A percentile compares a stretch with the other conserved stretches of the same genome.
Evolutionary conservation across 2,113 vertebrate species (phyloP).

Genomic region (Ceyx margarethae): DNA sequence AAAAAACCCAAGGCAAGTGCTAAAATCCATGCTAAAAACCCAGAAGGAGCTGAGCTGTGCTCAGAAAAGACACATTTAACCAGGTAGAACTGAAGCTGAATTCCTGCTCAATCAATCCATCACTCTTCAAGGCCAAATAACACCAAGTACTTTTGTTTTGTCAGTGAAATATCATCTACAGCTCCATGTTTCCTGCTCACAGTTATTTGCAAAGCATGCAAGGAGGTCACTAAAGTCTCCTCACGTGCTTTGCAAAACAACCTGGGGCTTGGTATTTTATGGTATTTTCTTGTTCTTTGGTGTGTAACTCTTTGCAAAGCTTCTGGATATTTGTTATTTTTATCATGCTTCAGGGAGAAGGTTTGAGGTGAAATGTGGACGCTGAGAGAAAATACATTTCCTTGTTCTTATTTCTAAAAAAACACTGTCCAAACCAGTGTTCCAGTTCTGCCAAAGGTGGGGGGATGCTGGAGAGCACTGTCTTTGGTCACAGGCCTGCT

Average conservation of each 20-base stretch:
- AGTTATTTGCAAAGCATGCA: too few species aligned
- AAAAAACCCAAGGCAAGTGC: too few species aligned
- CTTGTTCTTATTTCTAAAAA: neutral
- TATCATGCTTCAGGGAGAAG: neutral
- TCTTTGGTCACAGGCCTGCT: neutral
- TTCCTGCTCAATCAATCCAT: too few species aligned
- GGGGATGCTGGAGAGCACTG: neutral
- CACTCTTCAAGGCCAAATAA: too few species aligned
- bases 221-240: too few species aligned
- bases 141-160: too few species aligned
- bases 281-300: neutral
- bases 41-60: too few species aligned
- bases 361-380: neutral
- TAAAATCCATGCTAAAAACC: too few species aligned
- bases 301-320: neutral
- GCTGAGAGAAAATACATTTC: neutral
- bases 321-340: neutral
- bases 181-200: too few species aligned
- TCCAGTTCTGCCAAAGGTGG: neutral
- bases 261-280: neutral
- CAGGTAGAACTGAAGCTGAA: too few species aligned
- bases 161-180: too few species aligned
- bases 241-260: neutral
- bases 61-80: too few species aligned
- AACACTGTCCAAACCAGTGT: neutral